Evolutionary conservation across 2,113 vertebrate species (phyloP).

Genomic region (Dolichallabes microphthalmus): DNA sequence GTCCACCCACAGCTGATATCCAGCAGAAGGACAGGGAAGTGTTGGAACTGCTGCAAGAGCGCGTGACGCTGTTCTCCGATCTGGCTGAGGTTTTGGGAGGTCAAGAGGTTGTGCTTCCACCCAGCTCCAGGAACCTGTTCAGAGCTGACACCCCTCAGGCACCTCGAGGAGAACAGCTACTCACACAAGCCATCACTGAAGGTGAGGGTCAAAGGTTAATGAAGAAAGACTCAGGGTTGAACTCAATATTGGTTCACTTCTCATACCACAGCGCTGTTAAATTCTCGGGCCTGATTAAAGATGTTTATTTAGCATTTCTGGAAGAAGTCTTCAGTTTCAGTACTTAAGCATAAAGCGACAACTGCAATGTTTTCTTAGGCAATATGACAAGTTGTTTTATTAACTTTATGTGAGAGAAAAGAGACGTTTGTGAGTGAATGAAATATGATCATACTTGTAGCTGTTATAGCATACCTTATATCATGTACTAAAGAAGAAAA

Average conservation of each 20-base stretch:
- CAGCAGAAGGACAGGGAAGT: slow-evolving; percentile 83
- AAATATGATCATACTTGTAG: neutral
- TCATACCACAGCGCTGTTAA: neutral
- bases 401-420: neutral
- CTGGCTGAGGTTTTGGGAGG: slow-evolving; percentile 76
- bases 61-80: slow-evolving; percentile 83
- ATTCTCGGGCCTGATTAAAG: no score
- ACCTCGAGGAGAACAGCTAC: slow-evolving; percentile 77
- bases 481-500: neutral
- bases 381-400: neutral
- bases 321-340: neutral
- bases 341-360: no score
- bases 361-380: no score
- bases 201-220: slow-evolving; percentile 64
- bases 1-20: slow-evolving; percentile 75
- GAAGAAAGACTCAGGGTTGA: neutral
- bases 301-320: neutral
- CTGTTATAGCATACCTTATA: neutral
- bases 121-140: slow-evolving; percentile 76
- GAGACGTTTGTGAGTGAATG: neutral
- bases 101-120: slow-evolving; percentile 65
- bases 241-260: neutral
- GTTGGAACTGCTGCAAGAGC: slow-evolving; percentile 82
- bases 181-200: slow-evolving; percentile 81
- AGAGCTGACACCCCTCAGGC: slow-evolving; percentile 76